These are phyloP conservation scores for Parthenolecanium corni DNA, from an alignment of 2,888 invertebrate species.

Conservation along the genomic window DNA sequence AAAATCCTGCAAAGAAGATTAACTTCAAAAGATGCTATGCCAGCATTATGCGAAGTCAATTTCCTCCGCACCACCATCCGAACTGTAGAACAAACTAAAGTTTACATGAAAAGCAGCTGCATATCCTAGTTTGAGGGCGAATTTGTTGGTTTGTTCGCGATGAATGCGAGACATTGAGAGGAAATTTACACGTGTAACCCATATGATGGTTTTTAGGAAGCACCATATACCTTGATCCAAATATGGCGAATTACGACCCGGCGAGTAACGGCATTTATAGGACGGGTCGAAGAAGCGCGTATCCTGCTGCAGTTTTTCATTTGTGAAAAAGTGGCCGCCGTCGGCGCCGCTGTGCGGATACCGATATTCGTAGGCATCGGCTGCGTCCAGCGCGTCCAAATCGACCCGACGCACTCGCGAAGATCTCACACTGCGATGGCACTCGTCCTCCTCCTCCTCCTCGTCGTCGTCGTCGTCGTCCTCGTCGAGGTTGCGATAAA, in stretches of 20 bases:
- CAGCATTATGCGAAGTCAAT: too few species aligned
- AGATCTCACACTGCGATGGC: background rate
- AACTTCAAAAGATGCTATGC: too few species aligned
- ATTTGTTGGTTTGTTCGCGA: too few species aligned
- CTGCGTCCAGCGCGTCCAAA: background rate
- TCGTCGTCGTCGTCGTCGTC: conserved; percentile 35
- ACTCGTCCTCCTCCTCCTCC: conserved; percentile 32
- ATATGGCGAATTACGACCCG: conserved; percentile 12
- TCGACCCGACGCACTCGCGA: background rate
- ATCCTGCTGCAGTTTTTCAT: background rate
- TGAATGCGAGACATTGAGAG: background rate
- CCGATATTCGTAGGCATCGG: background rate
- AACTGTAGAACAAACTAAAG: too few species aligned
- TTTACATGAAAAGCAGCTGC: too few species aligned
- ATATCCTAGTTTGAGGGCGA: too few species aligned
- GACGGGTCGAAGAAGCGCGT: conserved; percentile 8
- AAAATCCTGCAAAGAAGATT: too few species aligned
- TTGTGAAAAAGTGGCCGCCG: background rate
- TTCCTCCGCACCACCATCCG: too few species aligned
- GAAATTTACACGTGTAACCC: background rate
- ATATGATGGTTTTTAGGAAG: too few species aligned
- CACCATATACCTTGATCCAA: conserved; percentile 25
- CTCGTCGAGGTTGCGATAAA: background rate
- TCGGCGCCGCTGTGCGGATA: background rate
- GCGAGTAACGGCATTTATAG: background rate